Base-by-base conservation (phyloP, 37 sponge, comb jelly and placozoan genomes). In the Hexactinellida sp. region DNA sequence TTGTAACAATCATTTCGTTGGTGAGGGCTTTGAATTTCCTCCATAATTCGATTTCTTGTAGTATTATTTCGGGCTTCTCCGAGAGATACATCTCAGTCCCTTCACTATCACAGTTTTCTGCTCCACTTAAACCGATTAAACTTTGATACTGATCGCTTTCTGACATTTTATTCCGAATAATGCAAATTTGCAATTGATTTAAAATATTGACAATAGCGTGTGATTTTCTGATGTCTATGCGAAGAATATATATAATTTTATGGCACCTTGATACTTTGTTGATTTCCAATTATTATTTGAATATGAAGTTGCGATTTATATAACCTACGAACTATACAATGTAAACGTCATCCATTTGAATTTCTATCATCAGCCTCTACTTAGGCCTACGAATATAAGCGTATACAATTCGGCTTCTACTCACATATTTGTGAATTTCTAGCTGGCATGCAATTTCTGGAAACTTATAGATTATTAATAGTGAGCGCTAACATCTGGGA, bases 1-100 rank as follows among this genome's bases (percentile, higher is more conserved):
- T 91, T 10, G 89, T 92, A 39, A 92, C 88, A 24, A 92, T 92
- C 92, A 92, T 92, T 41, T 92, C 92, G 85, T 92, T 92, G 37
- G 92, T 92, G 37, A 84, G 55, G 0, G 38, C 24, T 37, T 88
- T 37, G 83, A 92, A 92, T 63, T 87, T 86, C 37, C 41, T 52
- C 92, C 92, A 92, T 47, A 92, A 83, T 19, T 86, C 90, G 38
- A 30, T 23, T 37, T 89, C 89, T 25, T 91, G 87, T n/a, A 91
- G 85, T 30, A 38, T 38, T 34, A 86, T 85, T 84, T 84, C 41
- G 0, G 76, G 76, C 13, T 63, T 63, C 13, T 63, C 76, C 13
- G 76, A 28, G 19, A 63, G 3, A 63, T 23, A 63, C 32, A 63
- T 63, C 19, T 63, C 76, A 19, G 52, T 16, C 3, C 76, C 76